phyloP scores from a whole-genome alignment of 2,113 vertebrate species.

The Corythoichthys intestinalis region DNA sequence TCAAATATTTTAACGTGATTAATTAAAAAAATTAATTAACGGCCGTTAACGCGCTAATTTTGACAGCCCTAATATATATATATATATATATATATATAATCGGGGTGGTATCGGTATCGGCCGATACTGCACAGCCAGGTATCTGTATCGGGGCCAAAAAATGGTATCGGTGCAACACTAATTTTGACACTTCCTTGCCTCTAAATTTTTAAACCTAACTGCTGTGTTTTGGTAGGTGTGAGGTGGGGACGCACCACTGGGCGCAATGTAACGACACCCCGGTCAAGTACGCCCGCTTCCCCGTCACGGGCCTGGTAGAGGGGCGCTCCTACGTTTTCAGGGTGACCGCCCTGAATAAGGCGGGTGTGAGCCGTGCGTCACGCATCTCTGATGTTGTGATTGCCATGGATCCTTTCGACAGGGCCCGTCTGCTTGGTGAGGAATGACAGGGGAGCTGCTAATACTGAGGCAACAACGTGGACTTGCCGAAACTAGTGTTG shows the following conservation, averaged over 20 bases:
- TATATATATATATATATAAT: too few relatives aligned
- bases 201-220: too few relatives aligned
- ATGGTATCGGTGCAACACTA: background rate
- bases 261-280: constrained; percentile 93
- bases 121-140: too few relatives aligned
- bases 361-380: constrained; percentile 84
- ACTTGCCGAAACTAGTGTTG: background rate
- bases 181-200: background rate
- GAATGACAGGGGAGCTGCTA: background rate
- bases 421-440: constrained; percentile 84
- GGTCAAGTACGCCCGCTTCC: constrained; percentile 95
- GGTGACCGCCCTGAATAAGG: constrained; percentile 87
- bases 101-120: too few relatives aligned
- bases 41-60: too few relatives aligned
- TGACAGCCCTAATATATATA: too few relatives aligned
- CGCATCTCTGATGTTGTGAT: constrained; percentile 85
- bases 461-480: background rate
- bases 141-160: too few relatives aligned
- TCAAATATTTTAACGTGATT: too few relatives aligned
- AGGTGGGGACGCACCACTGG: constrained; percentile 90
- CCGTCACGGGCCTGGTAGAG: constrained; percentile 92
- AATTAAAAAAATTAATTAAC: too few relatives aligned
- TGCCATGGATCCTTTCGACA: constrained; percentile 90
- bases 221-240: constrained; percentile 75
- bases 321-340: constrained; percentile 91